Conservation (phyloP, 2,113 vertebrate species). For the Ptilorrhoa leucosticta region DNA sequence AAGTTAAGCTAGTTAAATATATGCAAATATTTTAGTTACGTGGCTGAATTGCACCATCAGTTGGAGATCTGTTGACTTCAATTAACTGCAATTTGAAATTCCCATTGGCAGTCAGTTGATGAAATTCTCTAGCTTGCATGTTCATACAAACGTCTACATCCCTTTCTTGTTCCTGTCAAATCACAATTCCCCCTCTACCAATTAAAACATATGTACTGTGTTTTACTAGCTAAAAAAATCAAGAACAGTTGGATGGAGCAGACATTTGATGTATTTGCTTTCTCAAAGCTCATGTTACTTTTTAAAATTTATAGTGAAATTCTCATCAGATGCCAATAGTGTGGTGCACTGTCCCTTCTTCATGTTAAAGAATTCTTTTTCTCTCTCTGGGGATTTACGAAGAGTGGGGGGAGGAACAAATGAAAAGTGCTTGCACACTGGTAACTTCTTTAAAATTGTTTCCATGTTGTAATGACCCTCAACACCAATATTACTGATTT, state of each 20-base stretch:
- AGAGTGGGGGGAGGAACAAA: neutral
- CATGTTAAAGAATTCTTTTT: neutral
- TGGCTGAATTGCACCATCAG: neutral
- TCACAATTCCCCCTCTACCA: neutral
- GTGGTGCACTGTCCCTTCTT: neutral
- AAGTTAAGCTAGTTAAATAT: neutral
- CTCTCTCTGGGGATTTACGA: neutral
- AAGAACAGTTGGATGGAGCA: neutral
- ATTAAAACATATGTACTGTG: neutral
- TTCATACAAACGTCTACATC: neutral
- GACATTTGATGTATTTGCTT: neutral
- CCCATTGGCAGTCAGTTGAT: neutral
- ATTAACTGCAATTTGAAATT: conserved; percentile 29
- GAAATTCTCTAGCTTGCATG: neutral
- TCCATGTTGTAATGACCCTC: neutral
- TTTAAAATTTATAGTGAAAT: neutral
- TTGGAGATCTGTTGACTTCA: conserved; percentile 7
- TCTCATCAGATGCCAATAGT: neutral
- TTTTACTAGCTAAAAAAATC: neutral
- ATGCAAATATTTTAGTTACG: neutral
- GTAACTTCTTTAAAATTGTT: neutral
- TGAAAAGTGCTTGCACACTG: neutral
- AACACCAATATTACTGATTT: neutral
- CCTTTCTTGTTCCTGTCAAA: neutral
- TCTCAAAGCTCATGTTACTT: neutral